Evolutionary conservation across 2,797 vertebrate species (phyloP).

Genomic region (Eurystomus glaucurus): DNA sequence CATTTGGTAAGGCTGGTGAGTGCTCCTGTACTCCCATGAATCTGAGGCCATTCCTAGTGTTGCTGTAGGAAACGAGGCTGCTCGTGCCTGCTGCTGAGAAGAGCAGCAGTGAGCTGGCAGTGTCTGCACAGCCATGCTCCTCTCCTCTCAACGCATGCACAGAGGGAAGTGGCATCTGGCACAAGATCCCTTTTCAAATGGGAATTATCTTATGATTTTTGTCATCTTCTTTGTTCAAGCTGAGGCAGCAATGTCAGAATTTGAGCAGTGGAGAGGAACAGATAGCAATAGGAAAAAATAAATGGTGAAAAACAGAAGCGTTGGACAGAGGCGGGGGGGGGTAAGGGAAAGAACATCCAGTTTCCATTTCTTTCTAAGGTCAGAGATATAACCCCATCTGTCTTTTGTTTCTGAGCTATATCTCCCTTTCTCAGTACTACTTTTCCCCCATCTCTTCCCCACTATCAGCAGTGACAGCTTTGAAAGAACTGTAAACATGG

Average conservation of each 20-base stretch:
- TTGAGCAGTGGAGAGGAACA: constrained; percentile 3
- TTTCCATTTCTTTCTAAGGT: constrained; percentile 42
- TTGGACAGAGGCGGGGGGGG: background rate
- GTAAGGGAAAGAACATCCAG: background rate
- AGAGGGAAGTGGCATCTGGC: background rate
- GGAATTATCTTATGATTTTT: background rate
- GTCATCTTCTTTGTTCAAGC: background rate
- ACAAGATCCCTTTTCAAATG: background rate
- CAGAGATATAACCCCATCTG: background rate
- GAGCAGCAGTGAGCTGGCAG: background rate
- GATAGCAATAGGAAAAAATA: constrained; percentile 12
- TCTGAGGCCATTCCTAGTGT: background rate
- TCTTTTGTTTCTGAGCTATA: background rate
- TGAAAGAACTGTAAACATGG: constrained; percentile 12
- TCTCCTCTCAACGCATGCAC: background rate
- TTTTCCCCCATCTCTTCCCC: background rate
- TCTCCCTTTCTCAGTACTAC: background rate
- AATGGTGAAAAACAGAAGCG: background rate
- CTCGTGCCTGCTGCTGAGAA: rapidly evolving
- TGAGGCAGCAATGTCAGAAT: background rate
- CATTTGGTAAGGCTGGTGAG: background rate
- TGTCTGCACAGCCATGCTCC: background rate
- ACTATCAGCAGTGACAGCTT: background rate
- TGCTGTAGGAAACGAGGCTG: background rate
- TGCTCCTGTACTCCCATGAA: rapidly evolving